Percentiles rank a stretch among this genome's conserved stretches.
Evolutionary conservation across 2,888 invertebrate genomes (phyloP).

Genomic region (Cetonia aurata): DNA sequence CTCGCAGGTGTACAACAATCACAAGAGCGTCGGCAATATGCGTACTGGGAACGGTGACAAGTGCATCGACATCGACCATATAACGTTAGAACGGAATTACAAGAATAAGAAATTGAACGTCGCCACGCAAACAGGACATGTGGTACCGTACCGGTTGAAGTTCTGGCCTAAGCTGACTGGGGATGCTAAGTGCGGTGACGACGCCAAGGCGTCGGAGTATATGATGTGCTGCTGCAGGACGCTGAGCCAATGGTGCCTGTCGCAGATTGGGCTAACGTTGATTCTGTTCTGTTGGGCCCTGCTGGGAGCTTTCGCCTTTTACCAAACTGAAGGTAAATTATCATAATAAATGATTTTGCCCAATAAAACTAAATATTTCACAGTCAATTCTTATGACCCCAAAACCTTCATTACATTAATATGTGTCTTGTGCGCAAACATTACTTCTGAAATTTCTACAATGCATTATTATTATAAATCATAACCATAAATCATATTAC

Average conservation of each 20-base stretch:
- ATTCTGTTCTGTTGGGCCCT: slow-evolving; percentile 75
- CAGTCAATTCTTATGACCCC: too few relatives aligned
- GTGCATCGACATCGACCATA: slow-evolving; percentile 62
- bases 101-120: slow-evolving; percentile 55
- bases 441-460: too few relatives aligned
- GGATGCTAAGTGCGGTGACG: slow-evolving; percentile 59
- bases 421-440: too few relatives aligned
- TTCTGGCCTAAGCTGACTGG: slow-evolving; percentile 68
- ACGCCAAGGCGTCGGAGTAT: slow-evolving; percentile 59
- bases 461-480: too few relatives aligned
- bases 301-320: slow-evolving; percentile 74
- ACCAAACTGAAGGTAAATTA: slow-evolving; percentile 73
- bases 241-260: slow-evolving; percentile 69
- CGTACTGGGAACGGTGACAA: slow-evolving; percentile 56
- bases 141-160: slow-evolving; percentile 70
- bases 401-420: too few relatives aligned
- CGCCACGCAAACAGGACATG: slow-evolving; percentile 67
- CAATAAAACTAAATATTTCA: too few relatives aligned
- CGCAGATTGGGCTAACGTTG: slow-evolving; percentile 73
- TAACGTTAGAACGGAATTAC: slow-evolving; percentile 60
- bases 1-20: slow-evolving; percentile 8
- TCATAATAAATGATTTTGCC: too few relatives aligned
- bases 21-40: slow-evolving; percentile 28
- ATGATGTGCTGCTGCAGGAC: slow-evolving; percentile 64
- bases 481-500: too few relatives aligned